Conservation (phyloP, 2,113 vertebrate genomes). For the Lasiurus borealis region DNA sequence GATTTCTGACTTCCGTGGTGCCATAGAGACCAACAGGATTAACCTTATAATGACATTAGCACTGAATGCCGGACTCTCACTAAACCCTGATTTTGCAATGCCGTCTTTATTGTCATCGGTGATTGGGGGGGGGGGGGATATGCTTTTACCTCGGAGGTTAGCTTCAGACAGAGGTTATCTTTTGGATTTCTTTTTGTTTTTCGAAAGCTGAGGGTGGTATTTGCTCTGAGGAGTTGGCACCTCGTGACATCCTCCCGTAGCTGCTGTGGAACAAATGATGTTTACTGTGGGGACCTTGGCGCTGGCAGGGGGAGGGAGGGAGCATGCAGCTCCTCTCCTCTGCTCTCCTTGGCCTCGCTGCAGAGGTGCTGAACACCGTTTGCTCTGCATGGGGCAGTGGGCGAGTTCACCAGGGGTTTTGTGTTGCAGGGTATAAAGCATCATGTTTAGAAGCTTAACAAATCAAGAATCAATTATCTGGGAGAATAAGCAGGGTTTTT, state of each 20-base stretch:
- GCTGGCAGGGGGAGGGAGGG: background rate
- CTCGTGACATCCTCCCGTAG: background rate
- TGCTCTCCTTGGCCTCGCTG: background rate
- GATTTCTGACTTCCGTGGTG: background rate
- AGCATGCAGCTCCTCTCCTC: background rate
- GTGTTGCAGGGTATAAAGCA: slow-evolving; percentile 20
- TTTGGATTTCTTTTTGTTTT: slow-evolving; percentile 19
- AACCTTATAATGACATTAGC: background rate
- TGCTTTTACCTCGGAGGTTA: background rate
- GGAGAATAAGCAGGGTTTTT: slow-evolving; percentile 47
- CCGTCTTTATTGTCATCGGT: background rate
- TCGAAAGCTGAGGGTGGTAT: background rate
- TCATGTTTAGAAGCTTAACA: slow-evolving; percentile 57
- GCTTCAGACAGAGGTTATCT: background rate
- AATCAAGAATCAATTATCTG: slow-evolving; percentile 71
- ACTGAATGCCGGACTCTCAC: background rate
- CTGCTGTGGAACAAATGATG: background rate
- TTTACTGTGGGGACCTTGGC: background rate
- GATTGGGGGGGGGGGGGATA: background rate
- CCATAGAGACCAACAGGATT: background rate
- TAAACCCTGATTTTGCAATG: background rate
- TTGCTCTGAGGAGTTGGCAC: background rate
- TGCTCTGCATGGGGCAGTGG: background rate
- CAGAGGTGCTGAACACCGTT: background rate
- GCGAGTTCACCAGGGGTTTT: slow-evolving; percentile 23